These are phyloP conservation scores for Hydrotaea diabolus DNA, from an alignment of 2,888 invertebrate genomes.

Conservation along the genomic window DNA sequence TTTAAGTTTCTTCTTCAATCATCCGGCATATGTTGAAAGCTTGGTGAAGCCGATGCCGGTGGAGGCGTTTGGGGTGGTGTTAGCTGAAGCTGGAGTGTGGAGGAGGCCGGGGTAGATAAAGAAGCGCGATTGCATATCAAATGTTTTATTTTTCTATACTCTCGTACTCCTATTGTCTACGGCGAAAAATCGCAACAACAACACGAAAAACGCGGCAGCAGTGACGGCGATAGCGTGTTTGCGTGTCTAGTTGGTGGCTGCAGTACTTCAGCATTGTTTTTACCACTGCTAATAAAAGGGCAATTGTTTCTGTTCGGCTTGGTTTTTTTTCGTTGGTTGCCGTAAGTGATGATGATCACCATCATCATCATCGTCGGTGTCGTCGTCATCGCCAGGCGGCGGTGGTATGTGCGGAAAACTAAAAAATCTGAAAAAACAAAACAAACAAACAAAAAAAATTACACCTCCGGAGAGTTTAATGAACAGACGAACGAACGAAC, in stretches of 20 bases:
- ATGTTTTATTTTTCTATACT: constrained; percentile 8
- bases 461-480: constrained; percentile 61
- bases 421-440: constrained; percentile 9
- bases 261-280: constrained; percentile 49
- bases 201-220: too few relatives aligned
- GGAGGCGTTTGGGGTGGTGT: neutral
- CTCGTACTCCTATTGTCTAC: neutral
- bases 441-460: constrained; percentile 56
- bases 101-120: neutral
- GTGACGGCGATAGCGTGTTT: constrained; percentile 49
- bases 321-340: neutral
- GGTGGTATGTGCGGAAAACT: neutral
- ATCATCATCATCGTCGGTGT: too few relatives aligned
- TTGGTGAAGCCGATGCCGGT: constrained; percentile 12
- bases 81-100: neutral
- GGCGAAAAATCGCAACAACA: constrained; percentile 2
- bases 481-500: constrained; percentile 40
- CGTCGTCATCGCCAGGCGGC: neutral
- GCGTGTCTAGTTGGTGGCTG: constrained; percentile 47
- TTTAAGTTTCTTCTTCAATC: constrained; percentile 38
- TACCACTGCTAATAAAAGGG: constrained; percentile 67
- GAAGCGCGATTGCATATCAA: constrained; percentile 40
- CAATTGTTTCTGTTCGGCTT: constrained; percentile 59
- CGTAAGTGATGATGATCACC: too few relatives aligned
- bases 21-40: neutral